Percentiles rank a stretch among this genome's conserved stretches.
phyloP scores from a whole-genome alignment of 2,113 vertebrate species.

The Zootoca vivipara region DNA sequence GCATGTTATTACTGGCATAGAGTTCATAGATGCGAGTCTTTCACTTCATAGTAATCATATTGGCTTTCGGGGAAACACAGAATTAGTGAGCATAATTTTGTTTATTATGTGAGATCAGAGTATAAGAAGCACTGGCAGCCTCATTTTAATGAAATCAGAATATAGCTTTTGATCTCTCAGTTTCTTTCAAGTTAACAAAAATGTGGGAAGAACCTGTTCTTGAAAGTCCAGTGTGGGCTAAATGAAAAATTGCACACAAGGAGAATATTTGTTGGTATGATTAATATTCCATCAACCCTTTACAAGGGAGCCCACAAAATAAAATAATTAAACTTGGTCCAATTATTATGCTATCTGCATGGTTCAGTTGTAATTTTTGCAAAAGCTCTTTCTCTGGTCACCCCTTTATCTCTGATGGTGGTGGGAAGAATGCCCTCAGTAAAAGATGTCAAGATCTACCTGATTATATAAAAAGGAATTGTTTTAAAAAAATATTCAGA shows the following conservation, averaged over 20 bases:
- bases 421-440: too few relatives aligned
- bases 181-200: constrained; percentile 15
- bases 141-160: constrained; percentile 26
- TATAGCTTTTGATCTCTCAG: constrained; percentile 29
- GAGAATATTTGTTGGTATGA: not conserved
- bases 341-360: too few relatives aligned
- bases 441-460: too few relatives aligned
- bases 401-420: too few relatives aligned
- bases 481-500: too few relatives aligned
- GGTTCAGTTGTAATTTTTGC: too few relatives aligned
- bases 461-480: too few relatives aligned
- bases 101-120: constrained; percentile 36
- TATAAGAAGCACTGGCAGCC: constrained; percentile 7
- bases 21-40: constrained; percentile 57
- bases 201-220: not conserved
- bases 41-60: constrained; percentile 47
- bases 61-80: constrained; percentile 49
- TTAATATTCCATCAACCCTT: too few relatives aligned
- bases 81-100: not conserved
- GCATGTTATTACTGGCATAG: constrained; percentile 40
- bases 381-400: too few relatives aligned
- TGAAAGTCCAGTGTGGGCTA: not conserved
- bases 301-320: too few relatives aligned
- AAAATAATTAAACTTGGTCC: too few relatives aligned
- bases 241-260: not conserved